Conservation (phyloP, 2,113 vertebrate species). For the Marmota flaviventris region DNA sequence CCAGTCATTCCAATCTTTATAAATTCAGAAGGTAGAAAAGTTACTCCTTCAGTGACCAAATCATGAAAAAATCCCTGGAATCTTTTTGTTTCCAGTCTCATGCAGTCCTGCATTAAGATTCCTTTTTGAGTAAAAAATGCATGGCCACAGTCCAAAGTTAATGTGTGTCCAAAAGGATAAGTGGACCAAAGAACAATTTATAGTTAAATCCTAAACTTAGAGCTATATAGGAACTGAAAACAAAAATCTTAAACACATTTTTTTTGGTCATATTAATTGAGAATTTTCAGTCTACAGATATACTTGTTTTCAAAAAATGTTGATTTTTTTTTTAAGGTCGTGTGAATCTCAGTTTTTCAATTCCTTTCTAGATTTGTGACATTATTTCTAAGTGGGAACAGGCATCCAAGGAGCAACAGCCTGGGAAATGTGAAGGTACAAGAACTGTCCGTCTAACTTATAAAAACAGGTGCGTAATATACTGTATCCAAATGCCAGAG, state of each 20-base stretch:
- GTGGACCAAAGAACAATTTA: slow-evolving; percentile 57
- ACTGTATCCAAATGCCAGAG: neutral
- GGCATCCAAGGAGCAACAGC: slow-evolving; percentile 95
- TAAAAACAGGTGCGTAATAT: slow-evolving; percentile 94
- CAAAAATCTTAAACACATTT: neutral
- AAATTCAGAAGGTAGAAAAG: slow-evolving; percentile 47
- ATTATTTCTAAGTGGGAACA: slow-evolving; percentile 99
- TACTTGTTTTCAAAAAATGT: neutral
- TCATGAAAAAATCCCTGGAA: slow-evolving; percentile 59
- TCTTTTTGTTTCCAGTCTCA: slow-evolving; percentile 47
- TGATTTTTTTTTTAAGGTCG: slow-evolving; percentile 59
- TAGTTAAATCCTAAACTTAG: slow-evolving; percentile 71
- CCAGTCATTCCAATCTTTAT: slow-evolving; percentile 11
- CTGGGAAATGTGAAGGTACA: slow-evolving; percentile 96
- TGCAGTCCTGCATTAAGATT: slow-evolving; percentile 57
- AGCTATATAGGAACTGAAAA: slow-evolving; percentile 57
- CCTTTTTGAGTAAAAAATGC: slow-evolving; percentile 65
- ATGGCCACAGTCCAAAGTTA: slow-evolving; percentile 61
- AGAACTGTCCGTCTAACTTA: slow-evolving; percentile 97
- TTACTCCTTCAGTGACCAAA: slow-evolving; percentile 59
- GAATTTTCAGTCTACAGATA: slow-evolving; percentile 31
- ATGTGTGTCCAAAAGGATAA: slow-evolving; percentile 61
- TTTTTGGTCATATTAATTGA: slow-evolving; percentile 3
- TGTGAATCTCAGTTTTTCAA: slow-evolving; percentile 23
- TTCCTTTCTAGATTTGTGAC: slow-evolving; percentile 94